Conservation (phyloP, 2,888 invertebrate genomes). For the Drosophila algonquin region DNA sequence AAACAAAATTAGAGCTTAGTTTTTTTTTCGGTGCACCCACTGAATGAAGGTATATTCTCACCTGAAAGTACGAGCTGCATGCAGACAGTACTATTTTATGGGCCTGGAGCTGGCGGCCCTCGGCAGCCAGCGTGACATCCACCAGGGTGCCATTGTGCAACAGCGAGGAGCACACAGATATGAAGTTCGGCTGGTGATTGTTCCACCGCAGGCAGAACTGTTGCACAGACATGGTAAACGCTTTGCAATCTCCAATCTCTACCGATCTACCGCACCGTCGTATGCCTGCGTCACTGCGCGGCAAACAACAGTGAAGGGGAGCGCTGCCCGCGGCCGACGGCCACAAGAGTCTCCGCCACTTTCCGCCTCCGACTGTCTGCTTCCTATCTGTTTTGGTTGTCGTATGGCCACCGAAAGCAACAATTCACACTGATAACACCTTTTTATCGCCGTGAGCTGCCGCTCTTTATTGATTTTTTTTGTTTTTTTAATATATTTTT, state of each 20-base stretch:
- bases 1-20: conserved; percentile 12
- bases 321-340: not conserved
- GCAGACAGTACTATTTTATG: conserved; percentile 96
- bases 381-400: conserved; percentile 7
- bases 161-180: conserved; percentile 93
- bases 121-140: conserved; percentile 95
- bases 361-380: conserved; percentile 5
- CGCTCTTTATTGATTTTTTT: conserved; percentile 66
- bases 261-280: conserved; percentile 17
- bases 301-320: conserved; percentile 3
- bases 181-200: conserved; percentile 96
- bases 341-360: not conserved
- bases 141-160: conserved; percentile 93
- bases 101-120: conserved; percentile 93
- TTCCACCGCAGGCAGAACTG: conserved; percentile 95
- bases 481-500: conserved; percentile 39
- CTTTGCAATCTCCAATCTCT: conserved; percentile 30
- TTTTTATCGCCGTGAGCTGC: conserved; percentile 61
- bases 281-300: conserved; percentile 27
- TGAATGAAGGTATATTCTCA: conserved; percentile 82
- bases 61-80: conserved; percentile 97
- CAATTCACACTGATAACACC: conserved; percentile 66
- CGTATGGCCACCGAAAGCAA: conserved; percentile 45
- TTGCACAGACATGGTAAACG: conserved; percentile 87
- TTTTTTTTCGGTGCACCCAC: too few species aligned